phyloP scores from a whole-genome alignment of 2,797 vertebrate species.

The Eulemur coronatus region DNA sequence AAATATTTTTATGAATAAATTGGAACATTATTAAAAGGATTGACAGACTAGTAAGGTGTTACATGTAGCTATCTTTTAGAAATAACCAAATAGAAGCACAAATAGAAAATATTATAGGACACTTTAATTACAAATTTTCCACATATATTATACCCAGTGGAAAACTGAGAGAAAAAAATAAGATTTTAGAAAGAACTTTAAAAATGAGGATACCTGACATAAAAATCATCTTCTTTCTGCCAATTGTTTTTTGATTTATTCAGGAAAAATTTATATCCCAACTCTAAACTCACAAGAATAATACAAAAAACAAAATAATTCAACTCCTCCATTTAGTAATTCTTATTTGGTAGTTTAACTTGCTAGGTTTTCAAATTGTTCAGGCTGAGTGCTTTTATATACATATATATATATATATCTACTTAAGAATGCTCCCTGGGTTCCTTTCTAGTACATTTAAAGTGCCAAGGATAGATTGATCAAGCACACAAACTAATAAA shows the following conservation, averaged over 20 bases:
- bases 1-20: slow-evolving; percentile 49
- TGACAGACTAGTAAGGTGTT: slow-evolving; percentile 37
- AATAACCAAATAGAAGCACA: not conserved
- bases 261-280: not conserved
- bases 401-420: not conserved
- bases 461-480: not conserved
- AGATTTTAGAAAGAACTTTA: not conserved
- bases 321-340: not conserved
- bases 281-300: not conserved
- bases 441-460: not conserved
- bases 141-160: not conserved
- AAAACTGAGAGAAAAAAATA: not conserved
- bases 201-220: not conserved
- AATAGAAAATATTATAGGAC: not conserved
- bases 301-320: slow-evolving; percentile 50
- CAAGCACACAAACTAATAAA: not conserved
- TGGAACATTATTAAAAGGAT: slow-evolving; percentile 40
- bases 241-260: not conserved
- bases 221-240: not conserved
- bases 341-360: slow-evolving; percentile 37
- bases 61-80: slow-evolving; percentile 35
- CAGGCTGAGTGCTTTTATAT: not conserved
- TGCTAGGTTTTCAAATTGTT: not conserved
- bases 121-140: not conserved
- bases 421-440: not conserved